phyloP scores from a whole-genome alignment of 1,140 invertebrate species.

The Psix sp. region DNA sequence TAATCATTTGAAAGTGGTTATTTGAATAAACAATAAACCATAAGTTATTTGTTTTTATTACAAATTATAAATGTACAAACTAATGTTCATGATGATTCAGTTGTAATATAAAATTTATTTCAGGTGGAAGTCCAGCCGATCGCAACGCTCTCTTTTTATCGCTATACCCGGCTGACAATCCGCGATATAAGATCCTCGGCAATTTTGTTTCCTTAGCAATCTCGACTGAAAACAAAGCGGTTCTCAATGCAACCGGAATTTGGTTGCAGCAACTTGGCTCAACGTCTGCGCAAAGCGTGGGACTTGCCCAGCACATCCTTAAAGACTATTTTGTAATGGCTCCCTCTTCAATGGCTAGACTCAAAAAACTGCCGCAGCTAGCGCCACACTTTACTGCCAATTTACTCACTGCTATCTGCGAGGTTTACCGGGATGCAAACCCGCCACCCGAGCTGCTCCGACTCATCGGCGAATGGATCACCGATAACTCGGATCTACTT shows the following conservation, averaged over 20 bases:
- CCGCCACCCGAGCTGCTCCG: conserved; percentile 68
- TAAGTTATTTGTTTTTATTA: too few relatives aligned
- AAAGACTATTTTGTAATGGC: conserved; percentile 87
- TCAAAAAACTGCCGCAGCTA: conserved; percentile 82
- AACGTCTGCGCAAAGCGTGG: conserved; percentile 83
- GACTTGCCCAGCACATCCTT: conserved; percentile 85
- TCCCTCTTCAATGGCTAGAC: conserved; percentile 80
- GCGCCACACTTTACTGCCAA: conserved; percentile 88
- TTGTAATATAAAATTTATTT: conserved; percentile 13
- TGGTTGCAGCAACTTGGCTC: conserved; percentile 90
- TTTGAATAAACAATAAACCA: too few relatives aligned
- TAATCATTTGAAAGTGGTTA: too few relatives aligned
- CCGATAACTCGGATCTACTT: conserved; percentile 82
- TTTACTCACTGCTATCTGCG: conserved; percentile 87
- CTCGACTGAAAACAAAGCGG: conserved; percentile 83
- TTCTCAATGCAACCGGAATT: conserved; percentile 86
- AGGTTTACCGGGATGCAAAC: conserved; percentile 80
- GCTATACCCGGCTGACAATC: conserved; percentile 83
- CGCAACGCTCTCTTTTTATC: conserved; percentile 89
- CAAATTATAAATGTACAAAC: too few relatives aligned
- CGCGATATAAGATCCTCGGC: conserved; percentile 83
- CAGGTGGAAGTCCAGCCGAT: conserved; percentile 81
- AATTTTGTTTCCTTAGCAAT: conserved; percentile 88
- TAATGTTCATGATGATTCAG: too few relatives aligned
- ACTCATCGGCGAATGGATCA: conserved; percentile 72